A percentile compares a stretch with the other conserved stretches of the same genome.
These are phyloP conservation scores for Oryctes rhinoceros DNA, from an alignment of 1,140 invertebrate species.

Conservation along the genomic window DNA sequence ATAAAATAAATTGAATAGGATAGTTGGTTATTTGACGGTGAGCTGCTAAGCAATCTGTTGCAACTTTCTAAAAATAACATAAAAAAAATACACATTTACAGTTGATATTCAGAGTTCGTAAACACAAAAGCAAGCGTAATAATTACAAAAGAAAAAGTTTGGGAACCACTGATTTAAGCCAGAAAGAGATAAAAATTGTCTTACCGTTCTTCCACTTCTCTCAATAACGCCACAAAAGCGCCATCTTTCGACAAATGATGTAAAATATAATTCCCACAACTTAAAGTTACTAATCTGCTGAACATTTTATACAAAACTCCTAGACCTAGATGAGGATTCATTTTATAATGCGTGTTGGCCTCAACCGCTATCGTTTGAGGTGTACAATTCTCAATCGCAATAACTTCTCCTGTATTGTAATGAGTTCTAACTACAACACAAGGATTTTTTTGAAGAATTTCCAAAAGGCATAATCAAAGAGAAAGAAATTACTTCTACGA, in stretches of 20 bases:
- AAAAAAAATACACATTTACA: too few relatives aligned
- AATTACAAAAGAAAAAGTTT: too few relatives aligned
- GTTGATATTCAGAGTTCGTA: too few relatives aligned
- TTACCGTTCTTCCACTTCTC: conserved; percentile 49
- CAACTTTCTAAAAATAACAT: too few relatives aligned
- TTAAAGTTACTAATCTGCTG: conserved; percentile 53
- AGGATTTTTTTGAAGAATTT: background rate
- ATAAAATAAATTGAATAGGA: too few relatives aligned
- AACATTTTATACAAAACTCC: conserved; percentile 60
- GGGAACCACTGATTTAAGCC: background rate
- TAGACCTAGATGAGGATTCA: conserved; percentile 58
- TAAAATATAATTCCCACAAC: conserved; percentile 61
- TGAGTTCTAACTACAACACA: conserved; percentile 59
- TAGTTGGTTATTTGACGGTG: too few relatives aligned
- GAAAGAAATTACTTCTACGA: conserved; percentile 60
- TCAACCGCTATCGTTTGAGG: conserved; percentile 58
- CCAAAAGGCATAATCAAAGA: background rate
- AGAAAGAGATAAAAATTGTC: background rate
- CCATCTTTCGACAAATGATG: conserved; percentile 60
- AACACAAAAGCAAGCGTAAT: too few relatives aligned
- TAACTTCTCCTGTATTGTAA: conserved; percentile 55
- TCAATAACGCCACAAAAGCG: conserved; percentile 59
- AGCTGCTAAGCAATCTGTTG: too few relatives aligned
- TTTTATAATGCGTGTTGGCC: conserved; percentile 57
- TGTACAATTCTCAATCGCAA: conserved; percentile 61